phyloP scores from a whole-genome alignment of 2,888 invertebrate species.

The Hermaeophaga mercurialis region DNA sequence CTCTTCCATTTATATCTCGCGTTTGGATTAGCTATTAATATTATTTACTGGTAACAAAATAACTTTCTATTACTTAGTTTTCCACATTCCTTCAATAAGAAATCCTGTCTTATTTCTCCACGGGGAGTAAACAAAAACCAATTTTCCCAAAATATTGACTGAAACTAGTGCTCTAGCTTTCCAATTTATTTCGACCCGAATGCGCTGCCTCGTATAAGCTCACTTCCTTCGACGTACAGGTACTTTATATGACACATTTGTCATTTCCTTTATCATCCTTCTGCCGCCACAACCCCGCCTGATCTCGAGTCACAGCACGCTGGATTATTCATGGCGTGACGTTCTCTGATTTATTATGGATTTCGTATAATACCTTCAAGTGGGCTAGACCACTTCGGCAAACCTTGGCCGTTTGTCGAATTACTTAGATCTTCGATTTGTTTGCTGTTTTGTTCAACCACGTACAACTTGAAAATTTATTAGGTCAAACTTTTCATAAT shows the following conservation, averaged over 20 bases:
- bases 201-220: slow-evolving; percentile 1
- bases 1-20: too few species aligned
- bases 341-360: slow-evolving; percentile 8
- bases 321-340: slow-evolving; percentile 6
- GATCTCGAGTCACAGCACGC: slow-evolving; percentile 4
- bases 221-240: slow-evolving; percentile 13
- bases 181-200: slow-evolving; percentile 2
- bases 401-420: slow-evolving; percentile 3
- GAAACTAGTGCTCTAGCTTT: background rate
- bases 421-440: slow-evolving; percentile 1
- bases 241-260: slow-evolving; percentile 10
- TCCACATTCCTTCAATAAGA: too few species aligned
- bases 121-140: too few species aligned
- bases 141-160: too few species aligned
- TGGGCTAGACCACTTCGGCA: slow-evolving; percentile 1
- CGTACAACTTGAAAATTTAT: too few species aligned
- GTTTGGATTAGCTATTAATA: too few species aligned
- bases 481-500: too few species aligned
- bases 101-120: too few species aligned
- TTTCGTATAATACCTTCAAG: slow-evolving; percentile 3
- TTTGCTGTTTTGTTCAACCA: too few species aligned
- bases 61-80: too few species aligned
- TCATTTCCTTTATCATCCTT: slow-evolving; percentile 16
- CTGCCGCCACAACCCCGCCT: background rate
- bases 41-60: too few species aligned